Percentiles rank a stretch among this genome's conserved stretches.
These are phyloP conservation scores for Cenopis cana DNA, from an alignment of 2,888 invertebrate species.

Conservation along the genomic window DNA sequence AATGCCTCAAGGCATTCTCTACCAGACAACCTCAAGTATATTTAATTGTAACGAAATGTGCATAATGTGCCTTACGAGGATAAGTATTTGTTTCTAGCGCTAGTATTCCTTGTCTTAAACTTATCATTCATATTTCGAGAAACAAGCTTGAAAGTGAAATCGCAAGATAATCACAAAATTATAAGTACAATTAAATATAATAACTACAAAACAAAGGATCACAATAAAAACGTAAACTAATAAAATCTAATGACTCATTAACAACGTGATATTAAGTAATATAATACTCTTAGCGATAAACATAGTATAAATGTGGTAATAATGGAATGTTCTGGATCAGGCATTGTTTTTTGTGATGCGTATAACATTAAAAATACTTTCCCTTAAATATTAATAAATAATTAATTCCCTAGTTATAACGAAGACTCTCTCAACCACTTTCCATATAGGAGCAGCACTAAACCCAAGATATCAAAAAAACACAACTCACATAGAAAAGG, in stretches of 20 bases:
- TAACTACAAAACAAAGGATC: conserved; percentile 37
- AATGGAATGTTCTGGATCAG: conserved; percentile 70
- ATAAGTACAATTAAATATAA: conserved; percentile 30
- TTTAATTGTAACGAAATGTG: background rate
- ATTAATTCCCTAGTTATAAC: conserved; percentile 48
- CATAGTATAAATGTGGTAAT: conserved; percentile 53
- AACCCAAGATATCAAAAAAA: conserved; percentile 42
- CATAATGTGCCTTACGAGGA: background rate
- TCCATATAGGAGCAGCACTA: conserved; percentile 67
- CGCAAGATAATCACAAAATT: conserved; percentile 56
- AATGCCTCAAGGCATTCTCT: too few species aligned
- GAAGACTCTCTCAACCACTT: conserved; percentile 64
- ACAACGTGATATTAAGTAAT: conserved; percentile 47
- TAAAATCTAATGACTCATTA: conserved; percentile 51
- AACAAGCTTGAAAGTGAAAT: conserved; percentile 62
- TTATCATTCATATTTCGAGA: conserved; percentile 34
- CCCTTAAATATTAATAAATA: conserved; percentile 51
- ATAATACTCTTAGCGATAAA: conserved; percentile 32
- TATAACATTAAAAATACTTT: conserved; percentile 67
- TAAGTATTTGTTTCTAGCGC: conserved; percentile 46
- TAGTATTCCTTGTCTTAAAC: conserved; percentile 47
- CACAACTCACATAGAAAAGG: conserved; percentile 12
- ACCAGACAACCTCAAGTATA: background rate
- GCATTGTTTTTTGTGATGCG: conserved; percentile 58
- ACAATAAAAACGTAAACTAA: conserved; percentile 47